Percentiles rank a stretch among this genome's conserved stretches.
phyloP scores from a whole-genome alignment of 2,888 invertebrate genomes.

The Synergus itoensis region DNA sequence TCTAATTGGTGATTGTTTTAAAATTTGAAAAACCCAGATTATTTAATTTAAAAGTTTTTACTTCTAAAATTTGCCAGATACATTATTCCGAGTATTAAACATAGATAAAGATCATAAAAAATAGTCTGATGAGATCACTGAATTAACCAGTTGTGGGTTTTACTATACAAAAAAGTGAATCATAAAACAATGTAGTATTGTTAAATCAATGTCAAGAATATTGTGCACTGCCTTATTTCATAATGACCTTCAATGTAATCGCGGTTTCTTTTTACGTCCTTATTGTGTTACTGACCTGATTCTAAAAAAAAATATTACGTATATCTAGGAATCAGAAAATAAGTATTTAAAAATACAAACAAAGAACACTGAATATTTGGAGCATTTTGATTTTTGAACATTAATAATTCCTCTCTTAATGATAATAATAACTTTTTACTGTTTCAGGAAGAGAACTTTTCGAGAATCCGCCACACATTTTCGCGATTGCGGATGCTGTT shows the following conservation, averaged over 20 bases:
- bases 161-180: constrained; percentile 22
- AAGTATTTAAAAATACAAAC: background rate
- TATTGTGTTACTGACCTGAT: background rate
- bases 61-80: background rate
- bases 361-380: background rate
- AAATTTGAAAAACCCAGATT: background rate
- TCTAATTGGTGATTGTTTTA: too few species aligned
- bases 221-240: constrained; percentile 10
- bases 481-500: constrained; percentile 98
- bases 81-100: background rate
- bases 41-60: background rate
- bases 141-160: background rate
- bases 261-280: background rate
- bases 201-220: constrained; percentile 1
- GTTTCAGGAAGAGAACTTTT: constrained; percentile 92
- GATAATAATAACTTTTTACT: background rate
- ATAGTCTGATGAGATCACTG: constrained; percentile 18
- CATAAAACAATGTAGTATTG: constrained; percentile 10
- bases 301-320: background rate
- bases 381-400: background rate
- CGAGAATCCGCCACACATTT: constrained; percentile 97
- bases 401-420: background rate
- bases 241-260: constrained; percentile 11
- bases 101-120: constrained; percentile 16
- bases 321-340: background rate